Conservation (phyloP, 37 sponge, comb jelly and placozoan species). For the Oopsacas minuta region DNA sequence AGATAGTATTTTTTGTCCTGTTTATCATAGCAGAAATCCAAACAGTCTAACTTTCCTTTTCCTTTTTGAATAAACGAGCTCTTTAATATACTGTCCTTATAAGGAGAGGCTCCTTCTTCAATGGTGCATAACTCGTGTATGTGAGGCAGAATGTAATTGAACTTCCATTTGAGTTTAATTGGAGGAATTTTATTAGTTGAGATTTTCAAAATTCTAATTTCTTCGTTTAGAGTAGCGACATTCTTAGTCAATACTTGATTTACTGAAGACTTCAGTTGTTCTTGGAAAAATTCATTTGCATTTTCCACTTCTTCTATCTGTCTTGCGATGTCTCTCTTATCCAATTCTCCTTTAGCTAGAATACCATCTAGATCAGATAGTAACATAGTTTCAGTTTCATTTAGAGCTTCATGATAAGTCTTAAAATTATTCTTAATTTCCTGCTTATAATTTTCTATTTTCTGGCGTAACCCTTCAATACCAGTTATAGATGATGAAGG, state of each 20-base stretch:
- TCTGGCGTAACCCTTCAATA: background rate
- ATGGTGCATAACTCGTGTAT: background rate
- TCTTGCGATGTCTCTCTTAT: background rate
- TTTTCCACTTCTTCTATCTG: background rate
- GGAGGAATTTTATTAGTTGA: background rate
- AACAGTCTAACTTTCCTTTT: background rate
- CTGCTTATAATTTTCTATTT: background rate
- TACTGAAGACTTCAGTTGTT: background rate
- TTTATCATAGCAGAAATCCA: background rate
- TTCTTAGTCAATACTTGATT: background rate
- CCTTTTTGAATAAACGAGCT: background rate
- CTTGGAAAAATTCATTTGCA: background rate
- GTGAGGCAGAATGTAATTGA: background rate
- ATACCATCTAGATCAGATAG: background rate
- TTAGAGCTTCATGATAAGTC: background rate
- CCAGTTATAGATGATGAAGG: too few species aligned
- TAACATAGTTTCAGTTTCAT: background rate
- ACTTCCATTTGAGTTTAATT: background rate
- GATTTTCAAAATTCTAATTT: background rate
- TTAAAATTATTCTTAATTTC: background rate
- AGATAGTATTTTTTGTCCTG: background rate
- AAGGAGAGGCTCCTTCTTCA: background rate
- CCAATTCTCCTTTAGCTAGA: background rate
- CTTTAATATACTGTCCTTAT: background rate
- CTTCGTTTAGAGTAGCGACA: background rate